Evolutionary conservation across 2,888 invertebrate species (phyloP).

Genomic region (Harmothoe impar): DNA sequence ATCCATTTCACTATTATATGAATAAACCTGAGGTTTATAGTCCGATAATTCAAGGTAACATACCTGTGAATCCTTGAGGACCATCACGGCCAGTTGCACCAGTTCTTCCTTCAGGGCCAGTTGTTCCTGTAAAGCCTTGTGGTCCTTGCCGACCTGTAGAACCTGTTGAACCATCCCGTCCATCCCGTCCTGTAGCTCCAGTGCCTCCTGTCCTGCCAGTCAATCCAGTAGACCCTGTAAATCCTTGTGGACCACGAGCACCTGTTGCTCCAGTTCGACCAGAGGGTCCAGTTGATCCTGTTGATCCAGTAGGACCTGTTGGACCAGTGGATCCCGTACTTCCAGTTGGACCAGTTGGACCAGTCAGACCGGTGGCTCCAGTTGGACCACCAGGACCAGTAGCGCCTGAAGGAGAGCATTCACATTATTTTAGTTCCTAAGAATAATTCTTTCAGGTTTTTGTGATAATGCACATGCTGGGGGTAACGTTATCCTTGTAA

Average conservation of each 20-base stretch:
- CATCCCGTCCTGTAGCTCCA: slow-evolving; percentile 63
- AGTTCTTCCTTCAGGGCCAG: slow-evolving; percentile 61
- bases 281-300: slow-evolving; percentile 63
- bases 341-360: slow-evolving; percentile 60
- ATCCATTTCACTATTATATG: no score
- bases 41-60: no score
- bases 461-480: no score
- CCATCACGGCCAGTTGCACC: slow-evolving; percentile 87
- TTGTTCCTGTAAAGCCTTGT: slow-evolving; percentile 47
- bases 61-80: slow-evolving; percentile 80
- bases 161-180: slow-evolving; percentile 65
- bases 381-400: slow-evolving; percentile 11
- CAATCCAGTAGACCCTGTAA: slow-evolving; percentile 16
- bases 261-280: slow-evolving; percentile 64
- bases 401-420: not conserved
- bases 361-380: slow-evolving; percentile 59
- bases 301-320: slow-evolving; percentile 65
- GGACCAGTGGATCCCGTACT: slow-evolving; percentile 56
- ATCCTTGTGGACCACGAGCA: slow-evolving; percentile 56
- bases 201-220: slow-evolving; percentile 51
- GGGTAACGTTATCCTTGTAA: no score
- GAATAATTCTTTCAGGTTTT: no score
- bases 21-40: no score
- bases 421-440: no score
- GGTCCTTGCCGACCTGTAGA: slow-evolving; percentile 88